phyloP scores from a whole-genome alignment of 2,113 vertebrate species.

The Hyaena hyaena region DNA sequence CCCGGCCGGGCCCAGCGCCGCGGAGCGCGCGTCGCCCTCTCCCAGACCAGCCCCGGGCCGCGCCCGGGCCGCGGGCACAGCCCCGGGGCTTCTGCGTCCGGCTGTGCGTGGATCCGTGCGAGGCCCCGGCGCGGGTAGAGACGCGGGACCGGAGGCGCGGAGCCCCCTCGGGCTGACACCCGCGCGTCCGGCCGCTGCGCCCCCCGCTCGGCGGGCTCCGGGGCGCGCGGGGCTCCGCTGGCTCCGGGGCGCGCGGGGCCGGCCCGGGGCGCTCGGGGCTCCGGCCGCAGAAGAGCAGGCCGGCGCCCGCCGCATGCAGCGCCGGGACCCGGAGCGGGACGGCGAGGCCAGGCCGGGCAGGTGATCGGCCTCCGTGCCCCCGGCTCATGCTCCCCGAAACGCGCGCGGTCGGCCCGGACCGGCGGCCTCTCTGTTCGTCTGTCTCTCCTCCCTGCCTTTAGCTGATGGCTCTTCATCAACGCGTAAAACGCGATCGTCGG shows the following conservation, averaged over 20 bases:
- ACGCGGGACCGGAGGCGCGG: not conserved
- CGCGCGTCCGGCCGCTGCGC: too few relatives aligned
- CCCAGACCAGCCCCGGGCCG: not conserved
- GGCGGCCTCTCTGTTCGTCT: not conserved
- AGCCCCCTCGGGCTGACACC: not conserved
- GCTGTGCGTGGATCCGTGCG: not conserved
- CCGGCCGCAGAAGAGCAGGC: not conserved
- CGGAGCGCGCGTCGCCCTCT: slow-evolving; percentile 7
- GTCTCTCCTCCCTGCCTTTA: not conserved
- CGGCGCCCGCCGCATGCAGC: not conserved
- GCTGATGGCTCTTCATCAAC: not conserved
- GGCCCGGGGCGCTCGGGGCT: not conserved
- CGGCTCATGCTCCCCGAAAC: not conserved
- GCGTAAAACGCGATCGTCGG: not conserved
- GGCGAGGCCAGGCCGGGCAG: not conserved
- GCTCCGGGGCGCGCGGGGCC: not conserved
- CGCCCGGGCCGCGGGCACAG: not conserved
- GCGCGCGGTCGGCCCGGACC: not conserved
- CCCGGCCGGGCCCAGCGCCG: slow-evolving; percentile 57
- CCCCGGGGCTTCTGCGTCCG: not conserved
- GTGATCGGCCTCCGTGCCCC: not conserved
- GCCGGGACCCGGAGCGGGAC: not conserved
- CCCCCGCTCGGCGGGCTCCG: not conserved
- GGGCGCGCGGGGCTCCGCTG: not conserved
- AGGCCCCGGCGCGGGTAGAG: slow-evolving; percentile 40